A percentile compares a stretch with the other conserved stretches of the same genome.
These are phyloP conservation scores for Nemoura dubitans DNA, from an alignment of 2,888 invertebrate genomes.

Conservation along the genomic window DNA sequence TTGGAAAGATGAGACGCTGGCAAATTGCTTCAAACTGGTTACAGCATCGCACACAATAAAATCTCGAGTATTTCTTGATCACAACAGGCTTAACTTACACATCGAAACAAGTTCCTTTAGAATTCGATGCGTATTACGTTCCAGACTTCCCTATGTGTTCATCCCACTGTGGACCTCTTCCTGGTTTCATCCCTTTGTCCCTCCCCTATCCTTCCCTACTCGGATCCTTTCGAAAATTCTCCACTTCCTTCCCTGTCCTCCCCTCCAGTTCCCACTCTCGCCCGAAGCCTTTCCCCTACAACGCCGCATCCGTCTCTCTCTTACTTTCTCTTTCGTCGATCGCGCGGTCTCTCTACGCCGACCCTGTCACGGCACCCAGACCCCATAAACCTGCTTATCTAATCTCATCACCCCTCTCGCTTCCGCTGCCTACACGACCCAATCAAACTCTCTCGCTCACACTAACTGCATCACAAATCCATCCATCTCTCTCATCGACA, in stretches of 20 bases:
- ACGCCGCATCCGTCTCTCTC: not conserved
- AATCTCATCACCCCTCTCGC: not conserved
- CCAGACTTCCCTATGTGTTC: too few species aligned
- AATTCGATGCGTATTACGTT: too few species aligned
- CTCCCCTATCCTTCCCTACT: not conserved
- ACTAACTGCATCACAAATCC: not conserved
- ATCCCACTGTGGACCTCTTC: too few species aligned
- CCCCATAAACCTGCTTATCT: not conserved
- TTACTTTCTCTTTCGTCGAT: too few species aligned
- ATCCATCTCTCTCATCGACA: constrained; percentile 25
- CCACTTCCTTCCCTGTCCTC: not conserved
- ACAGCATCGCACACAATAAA: too few species aligned
- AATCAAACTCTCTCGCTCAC: not conserved
- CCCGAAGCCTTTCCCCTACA: not conserved
- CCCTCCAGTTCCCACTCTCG: not conserved
- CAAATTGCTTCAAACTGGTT: too few species aligned
- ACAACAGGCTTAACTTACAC: too few species aligned
- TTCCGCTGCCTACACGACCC: not conserved
- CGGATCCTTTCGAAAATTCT: not conserved
- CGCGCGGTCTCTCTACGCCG: too few species aligned
- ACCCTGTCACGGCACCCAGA: not conserved
- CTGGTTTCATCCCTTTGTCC: not conserved
- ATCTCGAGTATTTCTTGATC: too few species aligned
- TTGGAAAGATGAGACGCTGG: too few species aligned
- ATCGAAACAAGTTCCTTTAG: too few species aligned